Conservation (phyloP, 2,888 invertebrate genomes). For the Drosophila tanythrix region DNA sequence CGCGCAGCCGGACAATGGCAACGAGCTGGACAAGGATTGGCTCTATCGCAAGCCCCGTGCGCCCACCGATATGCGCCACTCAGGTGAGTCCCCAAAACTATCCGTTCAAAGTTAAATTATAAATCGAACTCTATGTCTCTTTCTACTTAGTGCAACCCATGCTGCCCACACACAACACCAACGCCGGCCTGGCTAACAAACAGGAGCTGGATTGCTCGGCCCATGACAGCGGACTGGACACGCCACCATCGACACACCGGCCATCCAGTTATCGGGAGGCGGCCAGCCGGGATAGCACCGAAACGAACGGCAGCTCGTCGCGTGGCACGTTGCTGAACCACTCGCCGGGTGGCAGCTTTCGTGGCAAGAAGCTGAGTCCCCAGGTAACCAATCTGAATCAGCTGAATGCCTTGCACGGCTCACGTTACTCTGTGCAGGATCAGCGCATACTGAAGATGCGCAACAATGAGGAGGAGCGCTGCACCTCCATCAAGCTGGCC, state of each 20-base stretch:
- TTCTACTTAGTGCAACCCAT: slow-evolving; percentile 85
- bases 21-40: slow-evolving; percentile 84
- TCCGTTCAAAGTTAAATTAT: neutral
- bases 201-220: slow-evolving; percentile 87
- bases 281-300: slow-evolving; percentile 82
- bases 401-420: slow-evolving; percentile 79
- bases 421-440: slow-evolving; percentile 84
- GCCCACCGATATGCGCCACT: slow-evolving; percentile 84
- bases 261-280: slow-evolving; percentile 84
- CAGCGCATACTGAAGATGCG: slow-evolving; percentile 84
- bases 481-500: slow-evolving; percentile 80
- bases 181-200: slow-evolving; percentile 59
- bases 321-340: slow-evolving; percentile 83
- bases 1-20: slow-evolving; percentile 82
- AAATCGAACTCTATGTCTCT: neutral
- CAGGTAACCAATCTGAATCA: slow-evolving; percentile 82
- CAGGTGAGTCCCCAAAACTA: slow-evolving; percentile 70
- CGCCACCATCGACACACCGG: slow-evolving; percentile 85
- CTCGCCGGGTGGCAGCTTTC: slow-evolving; percentile 84
- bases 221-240: slow-evolving; percentile 85
- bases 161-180: slow-evolving; percentile 70
- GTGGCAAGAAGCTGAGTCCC: slow-evolving; percentile 81
- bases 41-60: slow-evolving; percentile 84
- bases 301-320: slow-evolving; percentile 84
- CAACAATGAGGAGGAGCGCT: slow-evolving; percentile 84